Percentiles rank a stretch among this genome's conserved stretches.
Evolutionary conservation across 2,888 invertebrate species (phyloP).

Genomic region (Drosophila stalkeri): DNA sequence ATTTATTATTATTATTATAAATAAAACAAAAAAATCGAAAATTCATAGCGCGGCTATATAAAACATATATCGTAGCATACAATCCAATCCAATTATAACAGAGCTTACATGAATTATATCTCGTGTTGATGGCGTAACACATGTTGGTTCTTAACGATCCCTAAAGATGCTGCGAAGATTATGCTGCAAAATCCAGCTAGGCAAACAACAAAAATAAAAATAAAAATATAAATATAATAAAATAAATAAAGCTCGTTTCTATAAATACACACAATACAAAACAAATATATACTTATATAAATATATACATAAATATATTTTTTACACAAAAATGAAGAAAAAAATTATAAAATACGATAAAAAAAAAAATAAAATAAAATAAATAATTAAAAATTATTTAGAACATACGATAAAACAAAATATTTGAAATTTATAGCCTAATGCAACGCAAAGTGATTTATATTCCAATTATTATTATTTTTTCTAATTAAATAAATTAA

Average conservation of each 20-base stretch:
- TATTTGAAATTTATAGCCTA: slow-evolving; percentile 74
- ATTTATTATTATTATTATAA: slow-evolving; percentile 29
- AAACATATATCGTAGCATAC: slow-evolving; percentile 18
- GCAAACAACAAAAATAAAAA: slow-evolving; percentile 6
- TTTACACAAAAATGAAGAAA: slow-evolving; percentile 57
- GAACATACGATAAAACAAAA: slow-evolving; percentile 56
- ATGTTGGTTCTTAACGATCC: slow-evolving; percentile 39
- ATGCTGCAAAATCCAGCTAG: slow-evolving; percentile 45
- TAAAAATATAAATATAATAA: slow-evolving; percentile 1
- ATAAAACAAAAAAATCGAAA: slow-evolving; percentile 6
- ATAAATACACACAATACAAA: slow-evolving; percentile 39
- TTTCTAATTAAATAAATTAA: slow-evolving; percentile 77
- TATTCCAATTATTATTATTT: slow-evolving; percentile 80
- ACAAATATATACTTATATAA: slow-evolving; percentile 41
- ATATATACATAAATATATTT: slow-evolving; percentile 60
- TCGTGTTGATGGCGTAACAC: slow-evolving; percentile 32
- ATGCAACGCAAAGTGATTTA: slow-evolving; percentile 80
- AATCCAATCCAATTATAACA: slow-evolving; percentile 51
- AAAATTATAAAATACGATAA: slow-evolving; percentile 55
- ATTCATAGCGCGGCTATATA: slow-evolving; percentile 9
- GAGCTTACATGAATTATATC: slow-evolving; percentile 54
- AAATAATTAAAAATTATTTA: slow-evolving; percentile 56
- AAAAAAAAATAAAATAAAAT: slow-evolving; percentile 48
- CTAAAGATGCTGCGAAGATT: slow-evolving; percentile 34
- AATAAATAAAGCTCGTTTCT: slow-evolving; percentile 43